These are phyloP conservation scores for Ramphastos sulfuratus DNA, from an alignment of 2,113 vertebrate species.

Conservation along the genomic window DNA sequence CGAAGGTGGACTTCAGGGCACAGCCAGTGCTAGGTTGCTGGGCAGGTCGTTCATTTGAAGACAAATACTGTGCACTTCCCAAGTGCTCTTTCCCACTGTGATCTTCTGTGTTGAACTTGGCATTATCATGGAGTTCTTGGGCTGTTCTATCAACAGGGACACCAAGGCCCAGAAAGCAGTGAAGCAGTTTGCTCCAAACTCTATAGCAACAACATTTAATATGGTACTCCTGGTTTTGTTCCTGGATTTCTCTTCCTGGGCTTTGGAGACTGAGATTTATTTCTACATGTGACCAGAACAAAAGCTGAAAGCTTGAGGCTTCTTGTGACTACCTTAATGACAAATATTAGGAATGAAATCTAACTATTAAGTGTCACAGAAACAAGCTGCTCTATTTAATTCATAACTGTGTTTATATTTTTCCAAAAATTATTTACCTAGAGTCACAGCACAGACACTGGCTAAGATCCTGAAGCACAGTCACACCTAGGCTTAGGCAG, in stretches of 20 bases:
- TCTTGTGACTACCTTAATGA: not conserved
- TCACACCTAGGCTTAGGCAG: not conserved
- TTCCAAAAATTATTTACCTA: not conserved
- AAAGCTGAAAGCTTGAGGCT: not conserved
- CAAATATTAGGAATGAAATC: not conserved
- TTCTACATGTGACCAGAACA: not conserved
- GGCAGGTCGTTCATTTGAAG: not conserved
- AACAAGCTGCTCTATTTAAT: not conserved
- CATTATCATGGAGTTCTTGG: not conserved
- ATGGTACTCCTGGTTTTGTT: not conserved
- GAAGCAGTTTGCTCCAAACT: not conserved
- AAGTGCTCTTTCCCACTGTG: not conserved
- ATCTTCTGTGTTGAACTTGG: slow-evolving; percentile 40
- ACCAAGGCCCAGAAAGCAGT: not conserved
- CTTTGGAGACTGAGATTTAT: not conserved
- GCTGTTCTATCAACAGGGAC: not conserved
- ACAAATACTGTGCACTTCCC: not conserved
- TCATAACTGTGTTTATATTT: not conserved
- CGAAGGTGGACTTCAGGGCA: not conserved
- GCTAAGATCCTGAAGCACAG: not conserved
- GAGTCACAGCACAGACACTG: not conserved
- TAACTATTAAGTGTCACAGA: not conserved
- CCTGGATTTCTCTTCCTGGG: not conserved
- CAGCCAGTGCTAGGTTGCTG: not conserved
- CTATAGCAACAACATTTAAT: not conserved